Percentiles rank a stretch among this genome's conserved stretches.
These are phyloP conservation scores for Calvadosia cruxmelitensis DNA, from an alignment of 30 jellyfish, hydroid and myxozoan genomes.

Conservation along the genomic window DNA sequence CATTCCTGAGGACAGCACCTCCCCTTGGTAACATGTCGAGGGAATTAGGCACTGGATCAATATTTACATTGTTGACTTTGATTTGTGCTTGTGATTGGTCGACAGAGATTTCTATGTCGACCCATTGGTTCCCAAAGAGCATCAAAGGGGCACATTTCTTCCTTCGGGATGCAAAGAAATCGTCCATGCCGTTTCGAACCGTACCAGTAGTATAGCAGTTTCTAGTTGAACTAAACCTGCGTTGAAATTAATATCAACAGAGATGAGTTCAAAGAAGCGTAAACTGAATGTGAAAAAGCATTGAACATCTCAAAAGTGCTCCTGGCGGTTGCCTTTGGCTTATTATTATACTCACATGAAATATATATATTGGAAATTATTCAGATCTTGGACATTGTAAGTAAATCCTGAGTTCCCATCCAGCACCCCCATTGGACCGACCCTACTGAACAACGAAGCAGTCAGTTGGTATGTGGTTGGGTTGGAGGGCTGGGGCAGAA, in stretches of 20 bases:
- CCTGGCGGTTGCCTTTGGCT: neutral
- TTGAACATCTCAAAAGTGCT: too few species aligned
- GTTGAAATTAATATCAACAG: neutral
- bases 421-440: conserved; percentile 1
- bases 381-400: conserved; percentile 3
- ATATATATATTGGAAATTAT: neutral
- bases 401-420: conserved; percentile 2
- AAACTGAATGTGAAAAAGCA: too few species aligned
- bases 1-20: neutral
- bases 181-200: neutral
- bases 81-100: neutral
- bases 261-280: neutral
- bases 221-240: neutral
- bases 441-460: neutral
- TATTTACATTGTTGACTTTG: neutral
- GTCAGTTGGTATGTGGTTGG: neutral
- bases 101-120: neutral
- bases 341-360: neutral
- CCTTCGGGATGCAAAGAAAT: neutral
- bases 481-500: neutral
- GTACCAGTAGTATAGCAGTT: neutral
- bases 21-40: neutral
- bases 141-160: neutral
- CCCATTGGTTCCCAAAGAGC: neutral
- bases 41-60: neutral